Evolutionary conservation across 1,140 invertebrate species (phyloP).

Genomic region (Drosophila busckii): DNA sequence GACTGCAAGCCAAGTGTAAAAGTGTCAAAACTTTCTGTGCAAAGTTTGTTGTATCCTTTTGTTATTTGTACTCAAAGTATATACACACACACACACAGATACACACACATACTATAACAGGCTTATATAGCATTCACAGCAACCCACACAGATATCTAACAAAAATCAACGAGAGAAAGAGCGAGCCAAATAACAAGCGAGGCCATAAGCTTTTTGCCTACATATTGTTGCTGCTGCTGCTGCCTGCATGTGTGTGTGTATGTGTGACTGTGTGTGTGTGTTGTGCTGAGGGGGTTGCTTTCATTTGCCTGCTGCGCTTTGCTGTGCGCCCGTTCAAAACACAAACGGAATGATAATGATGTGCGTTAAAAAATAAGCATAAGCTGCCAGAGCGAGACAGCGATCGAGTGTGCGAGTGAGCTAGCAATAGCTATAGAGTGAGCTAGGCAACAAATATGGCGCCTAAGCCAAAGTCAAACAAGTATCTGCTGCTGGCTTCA

Average conservation of each 20-base stretch:
- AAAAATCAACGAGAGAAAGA: constrained; percentile 22
- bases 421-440: constrained; percentile 3
- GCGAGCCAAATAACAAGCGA: constrained; percentile 18
- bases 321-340: constrained; percentile 69
- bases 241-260: not conserved
- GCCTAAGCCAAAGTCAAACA: constrained; percentile 62
- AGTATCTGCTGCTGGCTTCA: constrained; percentile 32
- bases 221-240: too few relatives aligned
- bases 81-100: constrained; percentile 19
- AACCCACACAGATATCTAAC: constrained; percentile 9
- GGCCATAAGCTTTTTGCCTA: constrained; percentile 56
- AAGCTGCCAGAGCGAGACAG: constrained; percentile 2
- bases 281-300: constrained; percentile 7
- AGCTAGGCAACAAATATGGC: constrained; percentile 32
- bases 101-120: constrained; percentile 5
- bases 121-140: constrained; percentile 10
- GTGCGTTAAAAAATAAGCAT: constrained; percentile 64
- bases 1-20: constrained; percentile 67
- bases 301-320: constrained; percentile 31
- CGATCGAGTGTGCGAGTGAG: not conserved
- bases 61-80: constrained; percentile 38
- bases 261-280: constrained; percentile 5
- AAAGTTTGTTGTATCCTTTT: constrained; percentile 69
- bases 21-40: constrained; percentile 73
- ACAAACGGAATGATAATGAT: constrained; percentile 77